phyloP scores from a whole-genome alignment of 2,113 vertebrate species.

The Chlorodrepanis virens region DNA sequence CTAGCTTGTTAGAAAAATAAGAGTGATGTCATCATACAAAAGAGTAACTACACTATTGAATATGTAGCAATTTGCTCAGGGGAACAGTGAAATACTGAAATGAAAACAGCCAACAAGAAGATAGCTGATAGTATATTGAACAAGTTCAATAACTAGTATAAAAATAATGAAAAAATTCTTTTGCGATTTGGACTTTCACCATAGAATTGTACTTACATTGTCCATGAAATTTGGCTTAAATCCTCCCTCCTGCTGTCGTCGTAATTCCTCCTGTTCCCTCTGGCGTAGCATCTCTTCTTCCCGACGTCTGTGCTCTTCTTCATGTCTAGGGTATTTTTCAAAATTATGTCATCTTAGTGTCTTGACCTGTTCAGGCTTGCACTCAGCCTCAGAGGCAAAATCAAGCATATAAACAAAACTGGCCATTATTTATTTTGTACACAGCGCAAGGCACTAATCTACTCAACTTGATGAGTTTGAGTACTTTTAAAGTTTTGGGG shows the following conservation, averaged over 20 bases:
- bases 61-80: neutral
- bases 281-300: constrained; percentile 94
- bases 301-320: constrained; percentile 91
- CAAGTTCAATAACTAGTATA: neutral
- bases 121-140: no score
- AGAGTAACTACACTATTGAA: neutral
- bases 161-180: neutral
- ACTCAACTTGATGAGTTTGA: neutral
- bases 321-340: constrained; percentile 71
- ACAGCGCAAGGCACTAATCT: neutral
- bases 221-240: constrained; percentile 93
- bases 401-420: neutral
- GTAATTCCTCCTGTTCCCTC: constrained; percentile 90
- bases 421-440: neutral
- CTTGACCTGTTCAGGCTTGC: neutral
- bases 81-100: neutral
- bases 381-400: neutral
- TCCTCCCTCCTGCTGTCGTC: constrained; percentile 85
- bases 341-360: neutral
- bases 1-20: neutral
- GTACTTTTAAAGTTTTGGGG: neutral
- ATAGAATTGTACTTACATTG: constrained; percentile 82
- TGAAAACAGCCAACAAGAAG: neutral
- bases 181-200: neutral
- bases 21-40: neutral